phyloP scores from a whole-genome alignment of 92 coral and sea anemone genomes.

The Anthopleura xanthogrammica region DNA sequence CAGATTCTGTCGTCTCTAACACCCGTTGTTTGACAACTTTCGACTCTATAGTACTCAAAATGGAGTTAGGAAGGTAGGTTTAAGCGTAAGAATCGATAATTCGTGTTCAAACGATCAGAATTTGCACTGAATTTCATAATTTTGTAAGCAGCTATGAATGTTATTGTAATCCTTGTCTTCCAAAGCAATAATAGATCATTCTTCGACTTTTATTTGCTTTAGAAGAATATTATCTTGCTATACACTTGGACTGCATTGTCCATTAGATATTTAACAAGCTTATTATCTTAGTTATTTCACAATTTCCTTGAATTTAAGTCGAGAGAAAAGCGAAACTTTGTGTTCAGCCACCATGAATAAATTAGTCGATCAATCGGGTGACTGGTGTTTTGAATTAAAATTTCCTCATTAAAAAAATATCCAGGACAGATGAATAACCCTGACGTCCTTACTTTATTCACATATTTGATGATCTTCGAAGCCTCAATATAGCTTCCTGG shows the following conservation, averaged over 20 bases:
- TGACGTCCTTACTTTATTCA: not conserved
- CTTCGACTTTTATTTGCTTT: not conserved
- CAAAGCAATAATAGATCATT: not conserved
- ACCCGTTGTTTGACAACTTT: slow-evolving; percentile 17
- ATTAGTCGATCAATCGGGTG: not conserved
- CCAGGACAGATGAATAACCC: not conserved
- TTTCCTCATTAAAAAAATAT: not conserved
- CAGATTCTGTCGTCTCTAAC: not conserved
- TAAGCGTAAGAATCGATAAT: slow-evolving; percentile 3
- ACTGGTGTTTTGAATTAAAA: not conserved
- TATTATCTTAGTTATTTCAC: not conserved
- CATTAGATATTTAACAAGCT: not conserved
- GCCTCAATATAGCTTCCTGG: not conserved
- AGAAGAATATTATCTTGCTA: not conserved
- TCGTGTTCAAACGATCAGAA: not conserved
- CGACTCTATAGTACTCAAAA: not conserved
- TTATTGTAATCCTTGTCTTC: not conserved
- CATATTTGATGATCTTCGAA: not conserved
- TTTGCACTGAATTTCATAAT: not conserved
- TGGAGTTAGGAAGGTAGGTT: slow-evolving; percentile 18
- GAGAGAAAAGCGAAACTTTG: not conserved
- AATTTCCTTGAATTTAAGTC: not conserved
- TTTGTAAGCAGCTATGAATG: not conserved
- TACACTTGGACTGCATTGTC: not conserved
- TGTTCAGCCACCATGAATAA: not conserved